Base-by-base conservation (phyloP, 2,888 invertebrate genomes). In the Scaptomyza parva region DNA sequence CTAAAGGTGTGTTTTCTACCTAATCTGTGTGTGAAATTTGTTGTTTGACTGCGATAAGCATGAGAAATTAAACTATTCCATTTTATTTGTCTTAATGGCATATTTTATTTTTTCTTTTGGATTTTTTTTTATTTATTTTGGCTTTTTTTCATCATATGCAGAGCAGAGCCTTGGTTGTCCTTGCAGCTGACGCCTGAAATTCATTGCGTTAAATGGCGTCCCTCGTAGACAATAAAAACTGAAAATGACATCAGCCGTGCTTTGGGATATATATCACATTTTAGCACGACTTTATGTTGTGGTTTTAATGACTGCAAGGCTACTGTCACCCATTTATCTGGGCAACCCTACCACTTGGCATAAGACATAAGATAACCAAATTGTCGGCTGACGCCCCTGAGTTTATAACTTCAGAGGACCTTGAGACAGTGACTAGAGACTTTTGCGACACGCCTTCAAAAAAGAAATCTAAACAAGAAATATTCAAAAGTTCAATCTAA, bases 241-340 rank as follows among this genome's bases (percentile, higher is more conserved):
- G 54, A 30, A 3, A 40, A 70, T 80, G 80, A 80, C 86, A 86
- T 80, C 80, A 80, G 86, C 57, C 24, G 8, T 26, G 20, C 48
- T 14, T 24, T 24, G 44, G 17, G 20, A 52, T 30, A 53, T 48
- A 48, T 33, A 58, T 43, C 62, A 14, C 37, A 81, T 73, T 81
- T 70, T 67, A 63, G 63, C 78, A 77, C 60, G 66, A 67, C 43
- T 62, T 66, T 58, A 53, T 58, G 44, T 60, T 39, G 48, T 4
- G 17, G 37, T 20, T 57, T 66, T 18, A 39, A 35, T 44, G 44
- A 22, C 14, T 9, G 12, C 43, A n/a, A 37, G 58, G 53, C 43
- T 44, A 51, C 40, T 51, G 50, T 35, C 30, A 8, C 7, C n/a
- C 20, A 9, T n/a, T 39, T 17, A 28, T 39, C 30, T 18, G 18